Percentiles rank a stretch among this genome's conserved stretches.
Evolutionary conservation across 2,888 invertebrate species (phyloP).

Genomic region (Ormyrus labotus): DNA sequence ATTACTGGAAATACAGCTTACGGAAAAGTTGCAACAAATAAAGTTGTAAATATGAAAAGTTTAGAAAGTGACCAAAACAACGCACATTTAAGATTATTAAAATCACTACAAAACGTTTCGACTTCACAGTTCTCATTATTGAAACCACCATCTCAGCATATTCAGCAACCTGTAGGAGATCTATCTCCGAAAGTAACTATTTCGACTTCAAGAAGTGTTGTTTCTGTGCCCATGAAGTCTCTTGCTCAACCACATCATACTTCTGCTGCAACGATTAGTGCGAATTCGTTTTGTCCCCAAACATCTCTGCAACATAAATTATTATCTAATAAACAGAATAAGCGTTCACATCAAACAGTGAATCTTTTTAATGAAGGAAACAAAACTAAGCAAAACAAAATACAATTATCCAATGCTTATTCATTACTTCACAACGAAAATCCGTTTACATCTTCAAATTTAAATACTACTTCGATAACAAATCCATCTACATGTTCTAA

Average conservation of each 20-base stretch:
- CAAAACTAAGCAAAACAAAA: constrained; percentile 51
- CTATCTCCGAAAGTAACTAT: background rate
- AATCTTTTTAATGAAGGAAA: constrained; percentile 61
- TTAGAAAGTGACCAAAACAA: constrained; percentile 56
- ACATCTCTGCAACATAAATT: constrained; percentile 69
- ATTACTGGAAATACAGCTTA: background rate
- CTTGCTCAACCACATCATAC: constrained; percentile 2
- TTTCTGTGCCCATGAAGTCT: background rate
- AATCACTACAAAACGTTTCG: constrained; percentile 58
- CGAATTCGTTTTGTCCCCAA: background rate
- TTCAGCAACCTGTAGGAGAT: background rate
- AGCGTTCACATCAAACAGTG: constrained; percentile 57
- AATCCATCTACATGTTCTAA: background rate
- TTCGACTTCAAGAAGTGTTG: background rate
- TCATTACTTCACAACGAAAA: background rate
- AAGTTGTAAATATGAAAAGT: constrained; percentile 55
- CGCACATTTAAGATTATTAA: constrained; percentile 61
- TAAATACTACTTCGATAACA: background rate
- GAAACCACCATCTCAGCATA: constrained; percentile 1
- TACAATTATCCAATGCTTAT: background rate
- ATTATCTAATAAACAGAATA: constrained; percentile 69
- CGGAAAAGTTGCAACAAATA: background rate
- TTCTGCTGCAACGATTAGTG: constrained; percentile 2
- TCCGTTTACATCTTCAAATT: constrained; percentile 19
- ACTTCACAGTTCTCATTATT: background rate